phyloP scores from a whole-genome alignment of 2,888 invertebrate species.

The Pediacus dermestoides region DNA sequence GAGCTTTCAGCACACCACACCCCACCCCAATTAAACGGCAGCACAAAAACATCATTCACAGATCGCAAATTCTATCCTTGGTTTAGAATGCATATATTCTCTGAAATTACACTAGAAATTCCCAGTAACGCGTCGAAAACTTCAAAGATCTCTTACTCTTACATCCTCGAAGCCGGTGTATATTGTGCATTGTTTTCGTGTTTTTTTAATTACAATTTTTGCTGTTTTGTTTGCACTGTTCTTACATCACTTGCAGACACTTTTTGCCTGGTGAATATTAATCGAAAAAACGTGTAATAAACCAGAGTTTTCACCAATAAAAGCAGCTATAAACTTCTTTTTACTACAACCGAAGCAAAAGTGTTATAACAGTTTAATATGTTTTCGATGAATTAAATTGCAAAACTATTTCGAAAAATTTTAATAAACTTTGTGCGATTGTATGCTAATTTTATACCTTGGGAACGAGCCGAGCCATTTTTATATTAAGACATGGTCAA shows the following conservation, averaged over 20 bases:
- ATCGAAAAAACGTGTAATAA: too few relatives aligned
- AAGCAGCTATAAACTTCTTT: too few relatives aligned
- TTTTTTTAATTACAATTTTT: constrained; percentile 6
- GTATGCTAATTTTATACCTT: constrained; percentile 31
- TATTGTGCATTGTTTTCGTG: constrained; percentile 22
- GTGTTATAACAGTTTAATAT: constrained; percentile 3
- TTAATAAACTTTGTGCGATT: constrained; percentile 17
- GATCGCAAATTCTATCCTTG: constrained; percentile 41
- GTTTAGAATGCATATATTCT: constrained; percentile 43
- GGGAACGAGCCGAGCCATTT: constrained; percentile 21
- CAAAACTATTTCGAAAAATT: constrained; percentile 7
- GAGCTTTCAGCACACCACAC: constrained; percentile 7
- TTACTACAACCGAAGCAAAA: too few relatives aligned
- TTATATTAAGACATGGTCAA: constrained; percentile 34
- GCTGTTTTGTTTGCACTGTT: too few relatives aligned
- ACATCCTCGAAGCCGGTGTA: neutral
- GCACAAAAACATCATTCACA: constrained; percentile 33
- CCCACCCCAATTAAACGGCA: constrained; percentile 12
- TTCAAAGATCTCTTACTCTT: constrained; percentile 19
- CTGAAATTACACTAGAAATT: constrained; percentile 23
- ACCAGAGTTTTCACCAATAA: too few relatives aligned
- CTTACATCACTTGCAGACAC: too few relatives aligned
- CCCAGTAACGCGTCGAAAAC: constrained; percentile 25
- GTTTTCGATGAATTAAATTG: constrained; percentile 4
- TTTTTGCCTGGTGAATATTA: too few relatives aligned